Base-by-base conservation (phyloP, 2,888 invertebrate genomes). In the Chloroclysta siterata region DNA sequence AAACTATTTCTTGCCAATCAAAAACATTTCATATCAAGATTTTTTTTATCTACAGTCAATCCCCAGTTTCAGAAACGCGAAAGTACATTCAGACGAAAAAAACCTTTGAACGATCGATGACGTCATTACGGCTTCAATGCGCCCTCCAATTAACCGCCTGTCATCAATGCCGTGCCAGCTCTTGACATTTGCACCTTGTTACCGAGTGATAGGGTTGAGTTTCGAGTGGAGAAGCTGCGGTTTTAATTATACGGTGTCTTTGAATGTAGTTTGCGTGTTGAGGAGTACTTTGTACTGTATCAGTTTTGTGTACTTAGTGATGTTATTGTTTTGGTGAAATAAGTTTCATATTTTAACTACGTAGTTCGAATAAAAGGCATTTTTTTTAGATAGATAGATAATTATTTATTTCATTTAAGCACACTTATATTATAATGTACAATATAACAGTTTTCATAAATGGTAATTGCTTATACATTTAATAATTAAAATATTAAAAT, bases 81-180 rank as follows among this genome's bases (percentile, higher is more conserved):
- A 46, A 33, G 56, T 60, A 50, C 28, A 63, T 48, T 55, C 47
- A 62, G 55, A 60, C 53, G 22, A 63, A 66, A 65, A 60, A 64
- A 53, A 47, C 66, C 66, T 70, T 72, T 72, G 71, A 72, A 58
- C 68, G 66, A 70, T 70, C 71, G 72, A 71, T 72, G 70, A 74
- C 70, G 71, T 74, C 73, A 74, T 74, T 74, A 74, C 54, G 62
- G 50, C 53, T 52, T 66, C 68, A 68, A 69, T 68, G 68, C 70
- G 55, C 63, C 53, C 55, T 70, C 72, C 73, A 74, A 74, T 74
- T 74, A 74, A 71, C 64, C 63, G 52, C 44, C 33, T 63, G 58
- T 59, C 64, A 65, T 59, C 61, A 61, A 54, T 51, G 47, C 28
- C 14, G 15, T 41, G 33, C 28, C 44, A 44, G 33, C 44, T 15